A percentile compares a stretch with the other conserved stretches of the same genome.
phyloP scores from a whole-genome alignment of 2,113 vertebrate species.

The Corythoichthys intestinalis region DNA sequence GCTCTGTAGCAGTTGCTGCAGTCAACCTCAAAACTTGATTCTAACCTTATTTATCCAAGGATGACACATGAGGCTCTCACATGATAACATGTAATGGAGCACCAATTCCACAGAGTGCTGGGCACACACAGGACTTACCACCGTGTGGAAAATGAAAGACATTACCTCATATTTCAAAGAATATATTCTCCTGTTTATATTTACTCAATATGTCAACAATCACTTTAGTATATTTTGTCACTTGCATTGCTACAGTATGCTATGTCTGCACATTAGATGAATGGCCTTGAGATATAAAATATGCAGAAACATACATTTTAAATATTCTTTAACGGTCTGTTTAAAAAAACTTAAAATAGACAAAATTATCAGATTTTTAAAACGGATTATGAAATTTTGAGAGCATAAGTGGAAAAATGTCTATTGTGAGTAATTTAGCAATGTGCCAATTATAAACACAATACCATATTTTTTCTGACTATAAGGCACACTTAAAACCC shows the following conservation, averaged over 20 bases:
- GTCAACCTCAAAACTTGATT: constrained; percentile 41
- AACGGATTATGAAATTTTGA: background rate
- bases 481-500: no score
- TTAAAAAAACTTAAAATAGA: background rate
- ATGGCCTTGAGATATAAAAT: constrained; percentile 30
- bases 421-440: no score
- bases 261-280: constrained; percentile 40
- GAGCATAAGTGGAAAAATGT: background rate
- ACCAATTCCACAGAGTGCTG: constrained; percentile 19
- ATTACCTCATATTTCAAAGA: background rate
- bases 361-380: background rate
- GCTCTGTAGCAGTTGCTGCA: constrained; percentile 52
- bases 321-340: background rate
- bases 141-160: constrained; percentile 20
- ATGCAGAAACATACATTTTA: constrained; percentile 19
- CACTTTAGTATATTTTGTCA: constrained; percentile 17
- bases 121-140: constrained; percentile 3
- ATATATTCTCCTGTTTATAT: constrained; percentile 24
- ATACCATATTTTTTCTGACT: no score
- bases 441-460: no score
- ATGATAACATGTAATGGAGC: constrained; percentile 14
- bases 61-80: constrained; percentile 15
- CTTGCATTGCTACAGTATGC: constrained; percentile 31
- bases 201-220: constrained; percentile 13
- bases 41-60: constrained; percentile 42